Evolutionary conservation across 1,140 invertebrate genomes (phyloP), one percentile per base, ranked within the genome.

Genomic region (Caenorhabditis inopinata): DNA sequence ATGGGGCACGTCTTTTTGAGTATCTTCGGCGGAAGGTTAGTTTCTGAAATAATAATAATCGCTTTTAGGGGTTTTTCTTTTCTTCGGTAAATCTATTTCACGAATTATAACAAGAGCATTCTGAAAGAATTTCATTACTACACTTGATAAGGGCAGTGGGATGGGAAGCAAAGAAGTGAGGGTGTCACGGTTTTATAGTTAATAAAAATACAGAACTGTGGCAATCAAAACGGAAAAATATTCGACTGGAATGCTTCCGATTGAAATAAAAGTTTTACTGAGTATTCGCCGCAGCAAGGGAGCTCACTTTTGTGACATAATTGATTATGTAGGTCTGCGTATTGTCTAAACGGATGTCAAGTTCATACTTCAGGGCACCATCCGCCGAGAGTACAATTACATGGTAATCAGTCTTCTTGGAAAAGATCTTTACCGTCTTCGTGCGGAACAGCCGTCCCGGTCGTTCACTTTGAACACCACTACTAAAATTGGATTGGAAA

Each of bases 201-300:
- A n/a, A n/a, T n/a, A n/a, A n/a, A n/a, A n/a, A n/a, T n/a, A n/a
- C n/a, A n/a, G n/a, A n/a, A n/a, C n/a, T n/a, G n/a, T n/a, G n/a
- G 85, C 85, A 1, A 76, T 85, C 21, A 85, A 85, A 58, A 76
- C 79, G 16, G 84, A 85, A 74, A 85, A 85, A 53, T 86, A 74
- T 76, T 77, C 48, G 18, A 85, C 82, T 21, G 80, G 83, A 0
- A 51, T 83, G 46, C 58, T 85, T 74, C 73, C 82, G 46, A 84
- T 85, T 49, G 84, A 85, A 49, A 76, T 85, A 11, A 32, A 25
- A 21, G 84, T 85, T 11, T 53, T 85, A n/a, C 75, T 58, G 18
- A n/a, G n/a, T n/a, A n/a, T n/a, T n/a, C n/a, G 76, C 80, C 7
- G 85, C 85, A 7, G 47, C 49, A 42, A 16, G 51, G 29, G 9